These are phyloP conservation scores for Girardinus metallicus DNA, from an alignment of 2,797 vertebrate genomes.

Conservation along the genomic window DNA sequence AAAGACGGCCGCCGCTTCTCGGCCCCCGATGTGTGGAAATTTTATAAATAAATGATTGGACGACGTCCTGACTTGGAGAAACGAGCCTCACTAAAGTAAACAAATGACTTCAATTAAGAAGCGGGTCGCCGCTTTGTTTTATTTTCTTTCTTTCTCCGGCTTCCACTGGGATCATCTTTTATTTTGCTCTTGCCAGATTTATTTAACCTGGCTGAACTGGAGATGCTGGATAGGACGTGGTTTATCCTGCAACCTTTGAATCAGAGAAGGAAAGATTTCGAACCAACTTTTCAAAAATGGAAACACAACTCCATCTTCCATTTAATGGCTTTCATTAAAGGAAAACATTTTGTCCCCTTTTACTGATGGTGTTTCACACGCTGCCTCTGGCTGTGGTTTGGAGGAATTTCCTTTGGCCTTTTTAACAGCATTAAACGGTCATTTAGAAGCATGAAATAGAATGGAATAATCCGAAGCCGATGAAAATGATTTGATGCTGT, in stretches of 20 bases:
- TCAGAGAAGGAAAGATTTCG: background rate
- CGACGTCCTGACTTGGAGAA: background rate
- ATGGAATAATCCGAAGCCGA: background rate
- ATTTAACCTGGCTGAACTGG: slow-evolving; percentile 17
- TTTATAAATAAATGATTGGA: slow-evolving; percentile 10
- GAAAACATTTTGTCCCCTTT: slow-evolving; percentile 1
- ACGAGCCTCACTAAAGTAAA: slow-evolving; percentile 21
- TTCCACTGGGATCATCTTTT: slow-evolving; percentile 1
- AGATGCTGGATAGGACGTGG: background rate
- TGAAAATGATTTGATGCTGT: background rate
- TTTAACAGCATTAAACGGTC: background rate
- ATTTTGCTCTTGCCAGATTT: slow-evolving; percentile 11
- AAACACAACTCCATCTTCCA: slow-evolving; percentile 1
- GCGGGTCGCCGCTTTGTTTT: slow-evolving; percentile 24
- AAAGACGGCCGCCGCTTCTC: slow-evolving; percentile 6
- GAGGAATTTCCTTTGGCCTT: background rate
- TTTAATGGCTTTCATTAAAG: background rate
- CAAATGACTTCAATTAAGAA: slow-evolving; percentile 2
- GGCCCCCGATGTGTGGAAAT: background rate
- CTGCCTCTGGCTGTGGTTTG: background rate
- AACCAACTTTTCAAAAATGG: background rate
- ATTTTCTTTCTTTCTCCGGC: slow-evolving; percentile 4
- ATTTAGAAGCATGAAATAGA: background rate
- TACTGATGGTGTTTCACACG: background rate
- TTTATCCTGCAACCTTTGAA: background rate